Evolutionary conservation across 2,113 vertebrate genomes (phyloP).

Genomic region (Seriola quinqueradiata): DNA sequence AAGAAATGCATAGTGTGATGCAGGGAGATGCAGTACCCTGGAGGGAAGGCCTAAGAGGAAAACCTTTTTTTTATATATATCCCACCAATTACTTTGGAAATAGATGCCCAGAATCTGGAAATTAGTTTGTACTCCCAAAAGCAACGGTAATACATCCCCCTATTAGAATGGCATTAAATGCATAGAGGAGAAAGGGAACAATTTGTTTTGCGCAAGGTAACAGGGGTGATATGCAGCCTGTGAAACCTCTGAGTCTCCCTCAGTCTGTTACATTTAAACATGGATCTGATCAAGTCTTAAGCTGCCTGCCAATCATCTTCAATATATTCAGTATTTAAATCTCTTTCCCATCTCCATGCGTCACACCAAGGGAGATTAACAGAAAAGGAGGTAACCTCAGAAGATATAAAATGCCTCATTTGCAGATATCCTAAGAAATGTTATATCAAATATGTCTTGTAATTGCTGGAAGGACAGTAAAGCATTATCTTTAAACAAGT

Average conservation of each 20-base stretch:
- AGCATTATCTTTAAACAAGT: neutral
- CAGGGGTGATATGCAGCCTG: neutral
- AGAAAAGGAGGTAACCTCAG: neutral
- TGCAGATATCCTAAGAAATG: conserved; percentile 3
- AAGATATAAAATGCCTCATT: neutral
- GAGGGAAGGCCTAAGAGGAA: neutral
- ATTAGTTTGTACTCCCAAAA: conserved; percentile 9
- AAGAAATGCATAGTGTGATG: neutral
- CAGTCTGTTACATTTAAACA: conserved; percentile 1
- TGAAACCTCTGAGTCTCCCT: neutral
- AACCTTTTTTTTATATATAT: neutral
- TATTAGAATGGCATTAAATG: neutral
- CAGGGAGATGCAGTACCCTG: neutral
- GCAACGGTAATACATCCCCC: neutral
- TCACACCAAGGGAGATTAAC: neutral
- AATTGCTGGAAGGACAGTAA: neutral
- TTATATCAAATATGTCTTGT: neutral
- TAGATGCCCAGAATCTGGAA: neutral
- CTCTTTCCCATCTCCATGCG: neutral
- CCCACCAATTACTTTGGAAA: neutral
- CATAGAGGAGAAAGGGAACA: neutral
- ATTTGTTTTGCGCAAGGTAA: neutral
- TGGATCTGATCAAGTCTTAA: neutral
- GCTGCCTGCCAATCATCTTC: neutral
- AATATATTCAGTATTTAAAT: neutral